phyloP scores from a whole-genome alignment of 2,888 invertebrate genomes.

The Drosophila neotestacea region DNA sequence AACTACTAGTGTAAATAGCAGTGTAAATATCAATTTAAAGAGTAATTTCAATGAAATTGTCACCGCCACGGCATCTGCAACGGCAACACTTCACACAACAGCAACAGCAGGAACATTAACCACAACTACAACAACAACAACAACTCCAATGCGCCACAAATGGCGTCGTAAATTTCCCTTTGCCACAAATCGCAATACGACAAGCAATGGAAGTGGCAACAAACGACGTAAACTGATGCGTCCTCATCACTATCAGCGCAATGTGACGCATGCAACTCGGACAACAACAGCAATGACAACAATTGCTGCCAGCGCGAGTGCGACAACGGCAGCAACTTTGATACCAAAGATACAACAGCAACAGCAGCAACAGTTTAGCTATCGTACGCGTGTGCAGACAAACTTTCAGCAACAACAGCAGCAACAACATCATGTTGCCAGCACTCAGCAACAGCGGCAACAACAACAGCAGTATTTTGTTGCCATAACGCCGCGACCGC shows the following conservation, averaged over 20 bases:
- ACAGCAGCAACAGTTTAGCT: slow-evolving; percentile 60
- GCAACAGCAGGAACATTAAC: slow-evolving; percentile 22
- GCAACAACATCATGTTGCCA: slow-evolving; percentile 51
- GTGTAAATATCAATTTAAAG: slow-evolving; percentile 78
- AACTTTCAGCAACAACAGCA: slow-evolving; percentile 61
- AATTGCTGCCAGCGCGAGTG: slow-evolving; percentile 53
- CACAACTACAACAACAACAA: slow-evolving; percentile 39
- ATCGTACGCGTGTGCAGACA: slow-evolving; percentile 64
- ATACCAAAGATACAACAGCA: slow-evolving; percentile 61
- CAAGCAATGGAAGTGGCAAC: slow-evolving; percentile 61
- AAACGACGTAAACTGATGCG: slow-evolving; percentile 71
- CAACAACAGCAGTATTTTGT: slow-evolving; percentile 43
- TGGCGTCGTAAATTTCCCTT: slow-evolving; percentile 71
- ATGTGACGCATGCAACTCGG: slow-evolving; percentile 75
- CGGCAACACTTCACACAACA: slow-evolving; percentile 35
- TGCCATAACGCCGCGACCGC: slow-evolving; percentile 50
- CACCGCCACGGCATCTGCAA: slow-evolving; percentile 49
- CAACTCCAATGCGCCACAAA: slow-evolving; percentile 68
- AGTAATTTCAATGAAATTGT: slow-evolving; percentile 79
- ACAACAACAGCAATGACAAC: slow-evolving; percentile 66
- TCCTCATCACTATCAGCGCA: slow-evolving; percentile 63
- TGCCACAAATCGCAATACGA: slow-evolving; percentile 43
- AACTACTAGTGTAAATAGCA: slow-evolving; percentile 78
- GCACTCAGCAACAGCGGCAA: slow-evolving; percentile 38
- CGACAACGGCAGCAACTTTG: slow-evolving; percentile 53